Evolutionary conservation across 1,140 invertebrate species (phyloP).

Genomic region (Tetraneura akinire): DNA sequence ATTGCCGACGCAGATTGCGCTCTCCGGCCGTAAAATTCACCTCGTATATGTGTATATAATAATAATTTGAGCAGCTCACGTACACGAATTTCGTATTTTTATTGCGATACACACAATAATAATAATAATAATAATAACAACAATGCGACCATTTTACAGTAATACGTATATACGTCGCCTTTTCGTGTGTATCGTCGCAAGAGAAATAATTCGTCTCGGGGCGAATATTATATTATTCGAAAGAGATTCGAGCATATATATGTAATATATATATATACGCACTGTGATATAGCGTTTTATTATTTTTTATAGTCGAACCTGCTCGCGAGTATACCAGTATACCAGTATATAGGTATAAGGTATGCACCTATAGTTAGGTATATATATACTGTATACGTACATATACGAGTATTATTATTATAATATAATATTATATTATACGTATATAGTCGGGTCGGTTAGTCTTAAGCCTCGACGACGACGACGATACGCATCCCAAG

Average conservation of each 20-base stretch:
- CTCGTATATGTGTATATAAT: too few species aligned
- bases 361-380: too few species aligned
- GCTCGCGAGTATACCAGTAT: neutral
- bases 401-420: too few species aligned
- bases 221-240: neutral
- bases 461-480: neutral
- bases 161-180: neutral
- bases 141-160: neutral
- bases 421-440: too few species aligned
- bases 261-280: neutral
- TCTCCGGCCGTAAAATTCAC: neutral
- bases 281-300: too few species aligned
- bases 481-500: neutral
- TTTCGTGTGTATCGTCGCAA: neutral
- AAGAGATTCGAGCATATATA: too few species aligned
- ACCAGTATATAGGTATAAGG: too few species aligned
- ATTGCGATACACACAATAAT: neutral
- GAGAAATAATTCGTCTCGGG: neutral
- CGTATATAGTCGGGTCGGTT: too few species aligned
- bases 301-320: constrained; percentile 1
- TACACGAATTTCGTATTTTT: neutral
- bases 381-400: too few species aligned
- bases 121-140: neutral
- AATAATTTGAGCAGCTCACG: neutral
- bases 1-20: neutral